Percentiles rank a stretch among this genome's conserved stretches.
phyloP scores from a whole-genome alignment of 2,797 vertebrate genomes.

The Sebastes vulpes region DNA sequence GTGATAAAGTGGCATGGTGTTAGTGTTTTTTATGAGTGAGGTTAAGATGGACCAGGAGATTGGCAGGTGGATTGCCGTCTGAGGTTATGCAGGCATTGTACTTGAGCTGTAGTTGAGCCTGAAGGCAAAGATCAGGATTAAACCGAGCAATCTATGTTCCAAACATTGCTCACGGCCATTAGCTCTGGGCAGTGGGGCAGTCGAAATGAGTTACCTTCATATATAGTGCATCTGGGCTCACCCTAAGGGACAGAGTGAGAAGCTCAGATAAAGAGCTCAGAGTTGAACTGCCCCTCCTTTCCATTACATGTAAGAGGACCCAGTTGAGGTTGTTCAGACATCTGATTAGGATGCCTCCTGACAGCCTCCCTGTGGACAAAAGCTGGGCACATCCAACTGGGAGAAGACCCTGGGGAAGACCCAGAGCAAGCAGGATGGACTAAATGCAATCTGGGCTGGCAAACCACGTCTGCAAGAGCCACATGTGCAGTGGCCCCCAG shows the following conservation, averaged over 20 bases:
- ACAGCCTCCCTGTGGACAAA: conserved; percentile 2
- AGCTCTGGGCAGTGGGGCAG: conserved; percentile 28
- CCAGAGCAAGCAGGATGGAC: not conserved
- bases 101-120: conserved; percentile 10
- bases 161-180: conserved; percentile 31
- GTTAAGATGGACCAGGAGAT: not conserved
- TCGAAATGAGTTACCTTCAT: conserved; percentile 35
- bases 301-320: conserved; percentile 16
- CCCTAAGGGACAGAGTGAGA: conserved; percentile 27
- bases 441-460: not conserved
- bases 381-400: not conserved
- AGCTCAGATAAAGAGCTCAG: conserved; percentile 39
- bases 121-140: conserved; percentile 23
- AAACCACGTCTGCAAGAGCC: too few relatives aligned
- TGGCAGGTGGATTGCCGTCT: not conserved
- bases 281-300: not conserved
- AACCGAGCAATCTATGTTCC: conserved; percentile 8
- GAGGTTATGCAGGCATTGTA: not conserved
- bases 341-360: conserved; percentile 12
- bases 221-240: conserved; percentile 8
- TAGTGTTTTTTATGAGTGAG: not conserved
- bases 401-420: not conserved
- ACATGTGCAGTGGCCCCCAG: too few relatives aligned
- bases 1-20: not conserved
- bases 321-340: conserved; percentile 7